Evolutionary conservation across 2,888 invertebrate genomes (phyloP).

Genomic region (Melinaea marsaeus): DNA sequence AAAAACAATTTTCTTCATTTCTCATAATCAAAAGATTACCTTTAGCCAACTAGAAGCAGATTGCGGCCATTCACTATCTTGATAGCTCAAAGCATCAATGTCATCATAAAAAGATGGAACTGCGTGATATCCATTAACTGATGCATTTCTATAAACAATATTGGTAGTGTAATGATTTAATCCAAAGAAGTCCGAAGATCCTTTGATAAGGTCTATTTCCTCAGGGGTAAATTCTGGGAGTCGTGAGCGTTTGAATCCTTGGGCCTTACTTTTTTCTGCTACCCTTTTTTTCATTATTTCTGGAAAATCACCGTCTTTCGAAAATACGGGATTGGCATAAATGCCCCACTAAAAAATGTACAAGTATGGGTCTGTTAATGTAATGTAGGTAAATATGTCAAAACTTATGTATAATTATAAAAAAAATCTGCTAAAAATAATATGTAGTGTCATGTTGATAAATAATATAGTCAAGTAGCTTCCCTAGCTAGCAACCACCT

Average conservation of each 20-base stretch:
- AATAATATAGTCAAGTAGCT: no score
- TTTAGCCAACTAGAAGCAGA: conserved; percentile 34
- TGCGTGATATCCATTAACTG: conserved; percentile 29
- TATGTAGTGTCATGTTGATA: no score
- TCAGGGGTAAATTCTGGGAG: conserved; percentile 77
- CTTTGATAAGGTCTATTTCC: conserved; percentile 79
- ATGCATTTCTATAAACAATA: conserved; percentile 54
- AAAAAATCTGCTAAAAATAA: not conserved
- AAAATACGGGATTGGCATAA: conserved; percentile 79
- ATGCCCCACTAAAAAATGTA: conserved; percentile 67
- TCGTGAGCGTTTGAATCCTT: conserved; percentile 76
- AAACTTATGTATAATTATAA: not conserved
- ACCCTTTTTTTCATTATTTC: conserved; percentile 76
- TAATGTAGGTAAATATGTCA: conserved; percentile 51
- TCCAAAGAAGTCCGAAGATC: conserved; percentile 82
- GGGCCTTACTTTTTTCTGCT: conserved; percentile 72
- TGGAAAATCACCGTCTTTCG: conserved; percentile 79
- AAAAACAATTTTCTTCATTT: not conserved
- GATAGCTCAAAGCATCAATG: conserved; percentile 29
- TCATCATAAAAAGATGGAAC: conserved; percentile 43
- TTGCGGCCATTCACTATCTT: conserved; percentile 36
- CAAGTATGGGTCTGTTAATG: conserved; percentile 24
- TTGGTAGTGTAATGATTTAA: conserved; percentile 81
- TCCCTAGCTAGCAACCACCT: no score
- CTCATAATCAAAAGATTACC: conserved; percentile 23